phyloP scores from a whole-genome alignment of 2,113 vertebrate species.

The Xiphophorus maculatus region DNA sequence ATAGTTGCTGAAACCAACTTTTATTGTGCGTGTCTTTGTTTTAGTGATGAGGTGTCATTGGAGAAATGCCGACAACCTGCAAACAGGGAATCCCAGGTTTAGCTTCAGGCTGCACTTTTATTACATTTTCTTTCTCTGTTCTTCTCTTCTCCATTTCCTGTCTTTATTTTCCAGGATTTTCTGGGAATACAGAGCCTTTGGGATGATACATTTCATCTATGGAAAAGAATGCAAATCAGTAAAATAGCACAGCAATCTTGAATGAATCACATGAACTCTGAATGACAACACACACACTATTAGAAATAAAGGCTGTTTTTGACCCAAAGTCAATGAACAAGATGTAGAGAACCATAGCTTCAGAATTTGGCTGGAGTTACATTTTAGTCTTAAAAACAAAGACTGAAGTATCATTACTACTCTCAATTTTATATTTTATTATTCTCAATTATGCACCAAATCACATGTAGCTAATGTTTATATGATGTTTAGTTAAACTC shows the following conservation, averaged over 20 bases:
- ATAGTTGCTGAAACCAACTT: conserved; percentile 50
- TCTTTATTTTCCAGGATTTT: not conserved
- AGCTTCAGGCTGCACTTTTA: not conserved
- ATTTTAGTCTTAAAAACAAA: not conserved
- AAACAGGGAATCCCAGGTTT: not conserved
- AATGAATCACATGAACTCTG: too few species aligned
- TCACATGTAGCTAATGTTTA: not conserved
- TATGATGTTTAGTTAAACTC: not conserved
- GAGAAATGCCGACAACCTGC: conserved; percentile 1
- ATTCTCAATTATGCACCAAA: not conserved
- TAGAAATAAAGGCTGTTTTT: not conserved
- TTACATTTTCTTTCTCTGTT: not conserved
- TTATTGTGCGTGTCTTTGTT: conserved; percentile 25
- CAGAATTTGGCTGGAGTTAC: too few species aligned
- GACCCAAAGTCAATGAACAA: not conserved
- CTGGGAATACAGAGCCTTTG: not conserved
- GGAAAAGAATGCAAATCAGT: not conserved
- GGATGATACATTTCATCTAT: conserved; percentile 3
- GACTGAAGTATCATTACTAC: not conserved
- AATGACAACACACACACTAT: too few species aligned
- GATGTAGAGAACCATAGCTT: not conserved
- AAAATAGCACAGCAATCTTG: not conserved
- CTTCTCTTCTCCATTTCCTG: not conserved
- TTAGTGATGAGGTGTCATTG: conserved; percentile 13
- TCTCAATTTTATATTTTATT: not conserved